phyloP scores from a whole-genome alignment of 1,140 invertebrate species.

The Zeugodacus cucurbitae region DNA sequence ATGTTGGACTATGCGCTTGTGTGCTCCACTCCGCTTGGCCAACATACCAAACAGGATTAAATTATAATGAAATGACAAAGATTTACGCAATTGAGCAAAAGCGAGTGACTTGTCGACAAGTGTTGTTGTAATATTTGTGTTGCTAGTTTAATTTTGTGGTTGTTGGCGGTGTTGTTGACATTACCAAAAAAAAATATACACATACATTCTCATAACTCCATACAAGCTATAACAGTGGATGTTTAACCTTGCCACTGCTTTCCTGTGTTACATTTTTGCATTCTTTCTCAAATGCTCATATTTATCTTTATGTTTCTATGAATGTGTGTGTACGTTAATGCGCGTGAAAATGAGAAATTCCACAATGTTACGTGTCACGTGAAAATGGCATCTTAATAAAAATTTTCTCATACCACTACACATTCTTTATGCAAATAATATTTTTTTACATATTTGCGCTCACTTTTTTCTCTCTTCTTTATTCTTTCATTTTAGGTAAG shows the following conservation, averaged over 20 bases:
- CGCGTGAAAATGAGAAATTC: slow-evolving; percentile 27
- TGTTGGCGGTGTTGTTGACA: not conserved
- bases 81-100: not conserved
- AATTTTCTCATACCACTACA: not conserved
- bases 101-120: not conserved
- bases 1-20: not conserved
- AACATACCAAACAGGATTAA: not conserved
- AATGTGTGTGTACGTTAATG: not conserved
- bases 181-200: not conserved
- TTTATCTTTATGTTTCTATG: not conserved
- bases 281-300: not conserved
- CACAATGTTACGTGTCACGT: not conserved
- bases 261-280: not conserved
- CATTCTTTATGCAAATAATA: not conserved
- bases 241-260: not conserved
- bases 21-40: not conserved
- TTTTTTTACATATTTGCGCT: not conserved
- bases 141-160: not conserved
- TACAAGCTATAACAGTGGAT: not conserved
- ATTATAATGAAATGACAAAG: slow-evolving; percentile 9
- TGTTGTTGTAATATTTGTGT: not conserved
- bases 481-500: slow-evolving; percentile 12
- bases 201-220: not conserved
- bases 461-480: not conserved
- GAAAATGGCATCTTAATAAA: slow-evolving; percentile 1